Evolutionary conservation across 1,140 invertebrate genomes (phyloP), one percentile per base, ranked within the genome.

Genomic region (Zaprionus gabonicus): DNA sequence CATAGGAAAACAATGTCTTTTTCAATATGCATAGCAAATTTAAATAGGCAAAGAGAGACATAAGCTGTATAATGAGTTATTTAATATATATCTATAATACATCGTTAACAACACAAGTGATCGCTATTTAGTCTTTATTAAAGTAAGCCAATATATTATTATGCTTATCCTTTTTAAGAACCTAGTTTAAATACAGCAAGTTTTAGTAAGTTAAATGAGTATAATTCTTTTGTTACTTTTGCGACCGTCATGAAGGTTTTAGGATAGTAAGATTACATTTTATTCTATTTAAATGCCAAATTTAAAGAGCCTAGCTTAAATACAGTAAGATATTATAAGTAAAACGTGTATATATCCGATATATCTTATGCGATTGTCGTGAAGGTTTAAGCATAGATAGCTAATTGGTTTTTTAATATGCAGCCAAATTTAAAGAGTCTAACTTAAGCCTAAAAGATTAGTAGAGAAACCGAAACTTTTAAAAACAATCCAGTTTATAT

Each of bases 321-420:
- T 4, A 6, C 13, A n/a, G n/a, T 0, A n/a, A 41, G 2, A 41
- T 10, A 6, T 41, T 1, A n/a, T 2, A 0, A 41, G 1, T n/a
- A 41, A 6, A n/a, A 6, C 4, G 0, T 1, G 15, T 5, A n/a
- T 6, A n/a, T n/a, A 5, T 9, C 3, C 0, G 0, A 7, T 41
- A 2, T n/a, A n/a, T 0, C 13, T 2, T 4, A 41, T 2, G 3
- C 15, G 2, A n/a, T 6, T 1, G 13, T 15, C 5, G 6, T 41
- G 13, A 41, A 41, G n/a, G 4, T 5, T 23, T 20, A 3, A 1
- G 3, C 2, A 49, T 49, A 49, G 44, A 23, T 17, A 23, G 0
- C 4, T 23, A 20, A 20, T 20, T 23, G 1, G 9, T 23, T 49
- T 1, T 23, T 3, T 6, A 23, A 10, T 10, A 23, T 49, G 4